Evolutionary conservation across 92 coral and sea anemone species (phyloP).

Genomic region (Umimayanthus chanpuru): DNA sequence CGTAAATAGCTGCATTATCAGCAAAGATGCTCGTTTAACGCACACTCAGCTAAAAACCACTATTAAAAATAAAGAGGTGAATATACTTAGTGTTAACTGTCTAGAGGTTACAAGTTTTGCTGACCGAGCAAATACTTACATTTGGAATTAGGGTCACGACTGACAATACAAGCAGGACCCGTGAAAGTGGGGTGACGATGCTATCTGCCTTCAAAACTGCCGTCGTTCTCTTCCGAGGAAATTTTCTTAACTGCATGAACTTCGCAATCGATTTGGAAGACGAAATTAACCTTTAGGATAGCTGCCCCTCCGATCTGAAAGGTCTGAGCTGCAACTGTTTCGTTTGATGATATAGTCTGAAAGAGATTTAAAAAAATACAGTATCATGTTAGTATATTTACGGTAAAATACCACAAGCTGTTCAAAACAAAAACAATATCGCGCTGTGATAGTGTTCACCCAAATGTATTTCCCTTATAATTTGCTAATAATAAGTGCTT

Average conservation of each 20-base stretch:
- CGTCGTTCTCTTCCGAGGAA: constrained; percentile 65
- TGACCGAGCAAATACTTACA: constrained; percentile 25
- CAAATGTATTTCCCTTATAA: constrained; percentile 2
- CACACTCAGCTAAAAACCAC: constrained; percentile 21
- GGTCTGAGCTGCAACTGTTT: constrained; percentile 18
- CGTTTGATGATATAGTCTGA: constrained; percentile 41
- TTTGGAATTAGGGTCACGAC: constrained; percentile 29
- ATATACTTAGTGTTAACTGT: not conserved
- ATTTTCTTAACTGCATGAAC: constrained; percentile 74
- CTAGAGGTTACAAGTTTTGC: not conserved
- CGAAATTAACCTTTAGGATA: constrained; percentile 51
- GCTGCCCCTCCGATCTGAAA: constrained; percentile 21
- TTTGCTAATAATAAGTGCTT: constrained; percentile 18
- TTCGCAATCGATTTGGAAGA: constrained; percentile 56
- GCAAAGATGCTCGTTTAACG: not conserved
- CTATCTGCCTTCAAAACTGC: constrained; percentile 68
- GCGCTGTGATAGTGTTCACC: not conserved
- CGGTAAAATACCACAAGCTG: not conserved
- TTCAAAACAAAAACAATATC: not conserved
- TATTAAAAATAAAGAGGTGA: not conserved
- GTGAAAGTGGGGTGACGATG: constrained; percentile 17
- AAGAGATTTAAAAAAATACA: constrained; percentile 14
- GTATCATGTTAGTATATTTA: constrained; percentile 10
- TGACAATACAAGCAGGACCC: constrained; percentile 40
- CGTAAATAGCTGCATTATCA: constrained; percentile 17